Conservation (phyloP, 2,888 invertebrate genomes). For the Timema cristinae region DNA sequence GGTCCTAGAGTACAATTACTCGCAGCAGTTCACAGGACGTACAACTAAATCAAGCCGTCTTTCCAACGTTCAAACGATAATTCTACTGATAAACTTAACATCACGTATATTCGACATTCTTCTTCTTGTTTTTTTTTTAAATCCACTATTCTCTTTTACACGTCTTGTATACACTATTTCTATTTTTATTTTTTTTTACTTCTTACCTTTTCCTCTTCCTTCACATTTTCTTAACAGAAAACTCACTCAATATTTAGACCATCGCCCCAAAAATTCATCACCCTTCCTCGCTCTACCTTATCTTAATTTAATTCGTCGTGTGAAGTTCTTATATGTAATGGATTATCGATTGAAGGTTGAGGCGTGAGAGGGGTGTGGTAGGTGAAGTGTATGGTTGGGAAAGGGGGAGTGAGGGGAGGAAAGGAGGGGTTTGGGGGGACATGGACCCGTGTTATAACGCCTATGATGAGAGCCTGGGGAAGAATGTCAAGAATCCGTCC, state of each 20-base stretch:
- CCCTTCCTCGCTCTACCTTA: not conserved
- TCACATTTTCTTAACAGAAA: not conserved
- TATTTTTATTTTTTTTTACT: constrained; percentile 3
- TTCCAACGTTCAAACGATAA: not conserved
- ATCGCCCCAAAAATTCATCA: constrained; percentile 10
- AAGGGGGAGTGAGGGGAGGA: not conserved
- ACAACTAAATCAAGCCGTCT: constrained; percentile 8
- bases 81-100: constrained; percentile 15
- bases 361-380: not conserved
- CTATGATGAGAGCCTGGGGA: constrained; percentile 3
- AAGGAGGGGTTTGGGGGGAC: not conserved
- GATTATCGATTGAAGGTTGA: constrained; percentile 7
- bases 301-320: constrained; percentile 15
- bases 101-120: constrained; percentile 9
- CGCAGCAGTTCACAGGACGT: not conserved
- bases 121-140: not conserved
- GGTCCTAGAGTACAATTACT: constrained; percentile 2
- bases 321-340: constrained; percentile 17
- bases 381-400: not conserved
- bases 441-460: constrained; percentile 13
- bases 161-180: not conserved
- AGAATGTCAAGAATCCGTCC: not conserved
- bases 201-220: not conserved
- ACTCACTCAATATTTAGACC: not conserved
- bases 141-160: not conserved